These are phyloP conservation scores for Otocyon megalotis DNA, from an alignment of 2,113 vertebrate species.

Conservation along the genomic window DNA sequence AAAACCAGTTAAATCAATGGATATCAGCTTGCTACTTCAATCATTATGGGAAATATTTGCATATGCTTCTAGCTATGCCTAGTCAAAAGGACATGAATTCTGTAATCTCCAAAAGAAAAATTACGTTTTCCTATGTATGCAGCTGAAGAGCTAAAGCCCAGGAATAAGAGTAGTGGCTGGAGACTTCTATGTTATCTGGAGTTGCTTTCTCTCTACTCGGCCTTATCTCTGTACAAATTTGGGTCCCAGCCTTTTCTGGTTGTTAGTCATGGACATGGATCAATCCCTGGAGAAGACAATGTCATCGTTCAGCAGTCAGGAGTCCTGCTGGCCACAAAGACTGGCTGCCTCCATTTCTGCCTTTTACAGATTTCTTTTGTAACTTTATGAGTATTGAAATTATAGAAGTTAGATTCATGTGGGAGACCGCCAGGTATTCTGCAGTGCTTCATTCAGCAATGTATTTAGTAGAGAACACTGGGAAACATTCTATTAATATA, in stretches of 20 bases:
- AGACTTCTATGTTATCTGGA: not conserved
- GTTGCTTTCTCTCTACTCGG: slow-evolving; percentile 51
- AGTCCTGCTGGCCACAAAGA: accelerated
- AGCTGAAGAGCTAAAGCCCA: slow-evolving; percentile 97
- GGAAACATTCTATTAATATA: slow-evolving; percentile 73
- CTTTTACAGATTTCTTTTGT: slow-evolving; percentile 37
- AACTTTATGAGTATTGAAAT: not conserved
- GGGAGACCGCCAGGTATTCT: slow-evolving; percentile 69
- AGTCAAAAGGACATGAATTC: slow-evolving; percentile 98
- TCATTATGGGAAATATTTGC: slow-evolving; percentile 96
- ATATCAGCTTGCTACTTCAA: slow-evolving; percentile 97
- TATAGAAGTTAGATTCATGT: slow-evolving; percentile 33
- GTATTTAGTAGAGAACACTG: slow-evolving; percentile 23
- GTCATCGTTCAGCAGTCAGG: not conserved
- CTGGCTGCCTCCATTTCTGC: slow-evolving; percentile 56
- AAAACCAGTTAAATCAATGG: slow-evolving; percentile 94
- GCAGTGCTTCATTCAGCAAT: not conserved
- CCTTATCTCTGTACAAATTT: slow-evolving; percentile 61
- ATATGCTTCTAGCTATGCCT: slow-evolving; percentile 97
- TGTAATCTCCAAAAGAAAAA: slow-evolving; percentile 99
- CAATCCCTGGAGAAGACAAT: slow-evolving; percentile 64
- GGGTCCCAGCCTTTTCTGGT: slow-evolving; percentile 64
- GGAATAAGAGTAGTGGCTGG: slow-evolving; percentile 96
- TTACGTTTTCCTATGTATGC: slow-evolving; percentile 97
- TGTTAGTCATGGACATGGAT: slow-evolving; percentile 34